Base-by-base conservation (phyloP, 2,888 invertebrate species). In the Hypomecis atomaria region DNA sequence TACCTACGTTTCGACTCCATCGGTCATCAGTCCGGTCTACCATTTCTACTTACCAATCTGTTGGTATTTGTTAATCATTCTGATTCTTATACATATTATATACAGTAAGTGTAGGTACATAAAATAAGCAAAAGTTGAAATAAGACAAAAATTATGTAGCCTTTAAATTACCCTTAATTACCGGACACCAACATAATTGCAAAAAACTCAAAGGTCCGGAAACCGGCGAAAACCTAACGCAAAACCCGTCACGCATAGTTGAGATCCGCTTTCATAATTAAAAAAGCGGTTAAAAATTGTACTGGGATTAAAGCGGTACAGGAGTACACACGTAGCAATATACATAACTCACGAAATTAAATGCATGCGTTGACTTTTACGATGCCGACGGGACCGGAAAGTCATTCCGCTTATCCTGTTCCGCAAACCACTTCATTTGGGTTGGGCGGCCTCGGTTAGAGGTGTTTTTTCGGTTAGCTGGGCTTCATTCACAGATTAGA, bases 301-400 rank as follows among this genome's bases (percentile, higher is more conserved):
- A 11, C 44, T 9, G 47, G 37, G 48, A 48, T 58, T 53, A 47
- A 59, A 62, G 52, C 48, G 40, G 56, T 62, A 55, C 61, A 42
- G 47, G 62, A 58, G 56, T 47, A 60, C 44, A 53, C 62, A 64
- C 50, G 63, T 64, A 56, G 55, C 65, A 68, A 66, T 65, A 69
- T 71, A 71, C 72, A 82, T 87, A 85, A 84, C 81, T 85, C 79
- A 78, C 74, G 70, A 82, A 86, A 87, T 87, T 86, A 87, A 87
- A 86, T 86, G 87, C 87, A 87, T 83, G 86, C 86, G 88, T 86
- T 84, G 87, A 86, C 83, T 86, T 87, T 88, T 87, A 88, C 85
- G 84, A 79, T 76, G 77, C 86, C 84, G 59, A 62, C 64, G 87
- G 81, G 86, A 80, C 82, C 80, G 83, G 84, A 78, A 84, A 86